Evolutionary conservation across 64 coral and sea anemone genomes (phyloP).

Genomic region (Montipora capricornis): DNA sequence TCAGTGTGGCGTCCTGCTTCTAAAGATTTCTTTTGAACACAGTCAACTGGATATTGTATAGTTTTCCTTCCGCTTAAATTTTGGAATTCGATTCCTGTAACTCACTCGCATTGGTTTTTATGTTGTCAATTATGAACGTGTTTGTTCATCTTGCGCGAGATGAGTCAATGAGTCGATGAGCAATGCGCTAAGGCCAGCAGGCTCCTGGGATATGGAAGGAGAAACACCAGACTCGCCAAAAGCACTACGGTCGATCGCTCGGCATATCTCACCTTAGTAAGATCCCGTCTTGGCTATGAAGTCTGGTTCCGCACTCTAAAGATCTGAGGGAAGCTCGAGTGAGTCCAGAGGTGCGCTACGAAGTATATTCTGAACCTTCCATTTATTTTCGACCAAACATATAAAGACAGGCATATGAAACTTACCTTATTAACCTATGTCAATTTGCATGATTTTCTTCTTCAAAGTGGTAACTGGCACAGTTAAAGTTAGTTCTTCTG

Average conservation of each 20-base stretch:
- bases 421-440: too few relatives aligned
- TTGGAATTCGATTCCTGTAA: too few relatives aligned
- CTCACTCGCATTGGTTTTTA: background rate
- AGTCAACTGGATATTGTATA: too few relatives aligned
- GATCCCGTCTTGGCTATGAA: conserved; percentile 32
- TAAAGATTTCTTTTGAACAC: too few relatives aligned
- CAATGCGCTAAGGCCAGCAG: conserved; percentile 37
- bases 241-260: background rate
- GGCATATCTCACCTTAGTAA: conserved; percentile 26
- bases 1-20: too few relatives aligned
- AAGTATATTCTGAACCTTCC: too few relatives aligned
- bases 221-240: conserved; percentile 22
- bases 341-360: background rate
- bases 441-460: too few relatives aligned
- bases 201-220: conserved; percentile 20
- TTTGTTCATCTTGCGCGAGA: background rate
- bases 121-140: background rate
- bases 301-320: conserved; percentile 19
- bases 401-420: too few relatives aligned
- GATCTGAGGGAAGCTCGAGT: background rate
- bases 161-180: background rate
- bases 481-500: too few relatives aligned
- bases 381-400: too few relatives aligned
- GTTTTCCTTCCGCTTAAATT: too few relatives aligned
- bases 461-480: too few relatives aligned